Conservation (phyloP, 2,797 vertebrate species). For the Notoglanidium macrostoma region DNA sequence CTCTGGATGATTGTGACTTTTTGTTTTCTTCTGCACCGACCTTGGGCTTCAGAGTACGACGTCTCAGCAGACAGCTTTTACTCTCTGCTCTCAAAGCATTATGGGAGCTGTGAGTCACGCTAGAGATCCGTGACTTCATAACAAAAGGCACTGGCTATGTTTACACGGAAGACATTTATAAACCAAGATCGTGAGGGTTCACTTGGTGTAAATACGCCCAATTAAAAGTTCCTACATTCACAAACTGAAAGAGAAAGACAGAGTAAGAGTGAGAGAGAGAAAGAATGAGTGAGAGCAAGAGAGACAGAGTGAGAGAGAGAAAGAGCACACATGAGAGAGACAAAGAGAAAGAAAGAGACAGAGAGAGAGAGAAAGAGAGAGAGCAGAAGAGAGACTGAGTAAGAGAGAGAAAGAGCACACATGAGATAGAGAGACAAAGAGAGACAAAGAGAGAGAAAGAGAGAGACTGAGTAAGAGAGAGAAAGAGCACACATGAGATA, state of each 20-base stretch:
- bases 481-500: background rate
- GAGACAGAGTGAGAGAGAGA: background rate
- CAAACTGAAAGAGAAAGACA: no score
- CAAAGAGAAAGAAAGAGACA: conserved; percentile 59
- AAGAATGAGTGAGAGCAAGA: background rate
- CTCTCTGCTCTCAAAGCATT: background rate
- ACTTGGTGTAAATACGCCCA: background rate
- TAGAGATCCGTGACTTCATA: background rate
- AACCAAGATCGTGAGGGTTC: background rate
- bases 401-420: no score
- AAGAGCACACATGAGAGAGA: conserved; percentile 55
- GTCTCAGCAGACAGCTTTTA: background rate
- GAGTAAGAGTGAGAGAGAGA: background rate
- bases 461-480: background rate
- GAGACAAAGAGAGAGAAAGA: background rate
- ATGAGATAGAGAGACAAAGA: background rate
- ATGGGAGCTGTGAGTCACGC: conserved; percentile 1
- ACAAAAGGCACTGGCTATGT: background rate
- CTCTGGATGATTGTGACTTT: background rate
- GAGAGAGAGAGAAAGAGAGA: no score
- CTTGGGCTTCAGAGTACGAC: background rate
- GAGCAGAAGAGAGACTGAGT: no score
- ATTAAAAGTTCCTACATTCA: background rate
- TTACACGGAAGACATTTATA: background rate
- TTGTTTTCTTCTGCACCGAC: background rate